Evolutionary conservation across 2,888 invertebrate species (phyloP).

Genomic region (Orthosia gothica): DNA sequence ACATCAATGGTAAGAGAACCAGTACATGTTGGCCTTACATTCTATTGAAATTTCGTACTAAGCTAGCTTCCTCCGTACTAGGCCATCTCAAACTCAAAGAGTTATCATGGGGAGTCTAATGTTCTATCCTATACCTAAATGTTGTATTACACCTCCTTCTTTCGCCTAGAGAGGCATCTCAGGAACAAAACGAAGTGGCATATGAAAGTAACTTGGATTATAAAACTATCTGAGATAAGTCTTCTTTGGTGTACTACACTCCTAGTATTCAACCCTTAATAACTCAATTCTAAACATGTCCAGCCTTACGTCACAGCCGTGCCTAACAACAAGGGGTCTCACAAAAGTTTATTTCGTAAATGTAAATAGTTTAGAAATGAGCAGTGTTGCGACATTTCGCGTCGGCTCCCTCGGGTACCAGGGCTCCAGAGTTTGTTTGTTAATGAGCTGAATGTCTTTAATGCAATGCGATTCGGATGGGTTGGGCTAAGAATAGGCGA

Average conservation of each 20-base stretch:
- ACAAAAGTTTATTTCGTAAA: conserved; percentile 76
- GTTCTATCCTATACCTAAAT: too few relatives aligned
- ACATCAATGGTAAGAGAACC: background rate
- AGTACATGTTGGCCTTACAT: background rate
- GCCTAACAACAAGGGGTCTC: conserved; percentile 31
- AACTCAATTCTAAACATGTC: conserved; percentile 27
- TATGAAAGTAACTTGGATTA: too few relatives aligned
- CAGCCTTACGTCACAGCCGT: conserved; percentile 22
- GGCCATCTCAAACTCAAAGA: background rate
- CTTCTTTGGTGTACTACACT: too few relatives aligned
- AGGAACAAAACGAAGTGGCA: too few relatives aligned
- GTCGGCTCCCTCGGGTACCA: conserved; percentile 17
- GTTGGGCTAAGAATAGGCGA: conserved; percentile 15
- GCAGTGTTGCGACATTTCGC: conserved; percentile 50
- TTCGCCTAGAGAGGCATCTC: too few relatives aligned
- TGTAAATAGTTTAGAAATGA: conserved; percentile 75
- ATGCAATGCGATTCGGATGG: conserved; percentile 27
- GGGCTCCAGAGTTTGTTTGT: conserved; percentile 49
- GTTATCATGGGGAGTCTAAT: too few relatives aligned
- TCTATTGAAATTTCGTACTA: too few relatives aligned
- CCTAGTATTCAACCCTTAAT: background rate
- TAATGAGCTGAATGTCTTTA: conserved; percentile 51
- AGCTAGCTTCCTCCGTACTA: too few relatives aligned
- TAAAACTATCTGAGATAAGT: too few relatives aligned
- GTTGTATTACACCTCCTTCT: too few relatives aligned